Evolutionary conservation across 30 jellyfish, hydroid and myxozoan species (phyloP).

Genomic region (Sanderia malayensis): DNA sequence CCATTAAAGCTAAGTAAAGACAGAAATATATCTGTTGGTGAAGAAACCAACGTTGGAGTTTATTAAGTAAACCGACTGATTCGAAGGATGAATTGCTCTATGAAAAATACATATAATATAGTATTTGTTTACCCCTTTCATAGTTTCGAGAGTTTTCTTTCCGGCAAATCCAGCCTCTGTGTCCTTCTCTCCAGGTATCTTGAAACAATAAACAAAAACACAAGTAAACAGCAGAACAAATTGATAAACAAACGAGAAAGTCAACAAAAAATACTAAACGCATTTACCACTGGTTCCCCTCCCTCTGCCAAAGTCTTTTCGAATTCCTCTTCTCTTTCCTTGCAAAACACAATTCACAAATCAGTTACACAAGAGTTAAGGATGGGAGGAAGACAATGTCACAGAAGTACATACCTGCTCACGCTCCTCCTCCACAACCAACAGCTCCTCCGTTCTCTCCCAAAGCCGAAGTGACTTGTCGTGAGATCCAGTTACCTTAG

Average conservation of each 20-base stretch:
- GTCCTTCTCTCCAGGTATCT: conserved; percentile 96
- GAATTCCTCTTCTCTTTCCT: conserved; percentile 91
- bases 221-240: background rate
- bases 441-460: conserved; percentile 95
- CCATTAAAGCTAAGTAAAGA: too few relatives aligned
- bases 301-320: conserved; percentile 79
- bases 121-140: conserved; percentile 94
- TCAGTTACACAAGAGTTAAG: background rate
- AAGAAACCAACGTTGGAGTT: too few relatives aligned
- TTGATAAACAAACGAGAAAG: background rate
- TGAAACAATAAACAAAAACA: background rate
- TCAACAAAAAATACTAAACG: too few relatives aligned
- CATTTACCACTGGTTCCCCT: conserved; percentile 80
- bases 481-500: conserved; percentile 86
- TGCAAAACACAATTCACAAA: background rate
- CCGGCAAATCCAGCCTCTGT: conserved; percentile 94
- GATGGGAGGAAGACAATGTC: background rate
- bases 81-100: too few relatives aligned
- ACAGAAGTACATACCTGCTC: conserved; percentile 71
- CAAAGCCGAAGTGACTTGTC: conserved; percentile 92
- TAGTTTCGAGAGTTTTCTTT: conserved; percentile 87
- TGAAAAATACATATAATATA: too few relatives aligned
- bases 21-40: too few relatives aligned
- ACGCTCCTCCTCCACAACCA: conserved; percentile 90
- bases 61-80: too few relatives aligned